Base-by-base conservation (phyloP, 1,140 invertebrate genomes). In the Hypothenemus hampei region DNA sequence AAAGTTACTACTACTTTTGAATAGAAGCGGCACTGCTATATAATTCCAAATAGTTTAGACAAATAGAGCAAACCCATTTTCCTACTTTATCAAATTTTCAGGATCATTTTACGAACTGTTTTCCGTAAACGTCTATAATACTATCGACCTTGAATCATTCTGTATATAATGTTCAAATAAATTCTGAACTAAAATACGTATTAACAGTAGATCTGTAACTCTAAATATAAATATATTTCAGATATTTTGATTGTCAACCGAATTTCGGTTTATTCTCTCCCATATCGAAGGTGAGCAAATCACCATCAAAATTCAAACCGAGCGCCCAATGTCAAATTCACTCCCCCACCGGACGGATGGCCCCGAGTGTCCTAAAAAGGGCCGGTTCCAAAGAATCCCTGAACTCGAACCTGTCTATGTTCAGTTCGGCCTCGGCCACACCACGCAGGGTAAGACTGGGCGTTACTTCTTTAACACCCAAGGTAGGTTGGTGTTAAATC, bases 241-340 rank as follows among this genome's bases (percentile, higher is more conserved):
- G 93, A 75, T 98, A 98, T 75, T 98, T 98, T 75, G 84, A 90
- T 59, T 98, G 95, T 72, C 79, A 81, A 51, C 85, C 88, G 15
- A 87, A 90, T 65, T 89, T 87, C 72, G 96, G 95, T 2, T 76
- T 98, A 21, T 98, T 98, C 76, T 91, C 93, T 5, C 93, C 93
- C 1, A 72, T 87, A 18, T 81, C 86, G 64, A 95, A 95, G 77
- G 87, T 95, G 36, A 85, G 81, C 60, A 81, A 84, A 40, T 91
- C 89, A 37, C 89, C 85, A 23, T 84, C 82, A n/a, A 85, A 80
- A 69, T 78, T 82, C 63, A 82, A 81, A 69, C 78, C 80, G 36
- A 77, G 78, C 60, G 26, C 13, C 11, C 74, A 80, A 50, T 83
- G 83, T 68, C 74, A 78, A 48, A 72, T 83, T 39, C 81, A 86